These are phyloP conservation scores for Pogoniulus pusillus DNA, from an alignment of 2,797 vertebrate genomes.

Conservation along the genomic window DNA sequence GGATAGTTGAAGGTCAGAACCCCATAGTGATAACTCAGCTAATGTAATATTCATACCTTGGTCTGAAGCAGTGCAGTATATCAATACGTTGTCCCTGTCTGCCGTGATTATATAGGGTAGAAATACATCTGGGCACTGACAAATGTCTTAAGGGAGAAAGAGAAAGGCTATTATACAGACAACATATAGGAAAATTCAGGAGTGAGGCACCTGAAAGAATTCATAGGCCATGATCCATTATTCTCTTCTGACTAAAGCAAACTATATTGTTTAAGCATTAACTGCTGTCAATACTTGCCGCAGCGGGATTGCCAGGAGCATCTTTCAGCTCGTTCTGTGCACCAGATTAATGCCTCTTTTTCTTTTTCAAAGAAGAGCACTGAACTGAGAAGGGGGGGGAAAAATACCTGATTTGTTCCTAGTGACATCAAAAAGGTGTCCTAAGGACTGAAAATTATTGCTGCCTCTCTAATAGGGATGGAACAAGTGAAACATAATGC, in stretches of 20 bases:
- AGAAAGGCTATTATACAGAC: conserved; percentile 43
- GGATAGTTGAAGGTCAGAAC: conserved; percentile 75
- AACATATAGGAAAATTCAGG: conserved; percentile 8
- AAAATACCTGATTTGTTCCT: background rate
- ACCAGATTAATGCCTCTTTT: background rate
- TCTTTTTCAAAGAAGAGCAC: no score
- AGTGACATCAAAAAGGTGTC: background rate
- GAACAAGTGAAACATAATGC: background rate
- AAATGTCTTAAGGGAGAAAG: conserved; percentile 44
- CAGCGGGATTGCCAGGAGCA: background rate
- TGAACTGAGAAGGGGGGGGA: background rate
- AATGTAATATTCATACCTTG: conserved; percentile 78
- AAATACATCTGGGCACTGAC: conserved; percentile 68
- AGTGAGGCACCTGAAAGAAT: conserved; percentile 14
- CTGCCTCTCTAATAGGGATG: background rate
- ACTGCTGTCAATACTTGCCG: conserved; percentile 18
- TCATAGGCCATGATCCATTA: conserved; percentile 40
- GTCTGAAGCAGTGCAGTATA: conserved; percentile 64
- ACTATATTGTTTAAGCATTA: conserved; percentile 45
- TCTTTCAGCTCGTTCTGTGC: background rate
- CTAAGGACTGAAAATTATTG: background rate
- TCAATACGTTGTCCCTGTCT: conserved; percentile 74
- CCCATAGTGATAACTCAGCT: conserved; percentile 75
- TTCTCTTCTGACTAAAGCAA: conserved; percentile 58
- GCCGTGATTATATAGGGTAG: conserved; percentile 62